A percentile compares a stretch with the other conserved stretches of the same genome.
Conservation (phyloP, 2,113 vertebrate species). For the Ranitomeya variabilis region DNA sequence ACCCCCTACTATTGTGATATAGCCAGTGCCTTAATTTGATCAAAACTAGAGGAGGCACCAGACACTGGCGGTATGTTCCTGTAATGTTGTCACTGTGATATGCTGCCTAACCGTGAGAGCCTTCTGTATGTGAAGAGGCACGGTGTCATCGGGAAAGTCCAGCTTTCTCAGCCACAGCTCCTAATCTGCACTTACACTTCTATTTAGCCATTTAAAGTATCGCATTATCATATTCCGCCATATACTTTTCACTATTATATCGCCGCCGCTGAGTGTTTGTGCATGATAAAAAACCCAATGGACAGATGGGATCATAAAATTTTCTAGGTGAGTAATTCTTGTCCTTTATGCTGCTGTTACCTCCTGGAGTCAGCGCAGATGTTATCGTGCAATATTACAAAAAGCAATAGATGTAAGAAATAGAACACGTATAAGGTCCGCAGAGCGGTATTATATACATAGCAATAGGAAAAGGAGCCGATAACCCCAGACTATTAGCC, state of each 20-base stretch:
- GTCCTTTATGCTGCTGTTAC: not conserved
- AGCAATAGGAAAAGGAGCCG: not conserved
- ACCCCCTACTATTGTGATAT: too few species aligned
- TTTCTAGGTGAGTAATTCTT: not conserved
- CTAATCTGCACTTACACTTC: slow-evolving; percentile 21
- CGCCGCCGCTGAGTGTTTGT: slow-evolving; percentile 8
- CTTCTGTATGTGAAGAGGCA: not conserved
- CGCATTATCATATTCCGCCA: slow-evolving; percentile 36
- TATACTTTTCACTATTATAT: not conserved
- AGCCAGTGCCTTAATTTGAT: too few species aligned
- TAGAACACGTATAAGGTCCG: not conserved
- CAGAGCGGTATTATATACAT: not conserved
- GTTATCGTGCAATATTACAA: not conserved
- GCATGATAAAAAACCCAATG: not conserved
- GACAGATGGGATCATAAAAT: slow-evolving; percentile 43
- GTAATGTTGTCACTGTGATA: not conserved
- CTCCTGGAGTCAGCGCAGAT: not conserved
- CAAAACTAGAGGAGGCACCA: not conserved
- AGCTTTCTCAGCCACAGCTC: not conserved
- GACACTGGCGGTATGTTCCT: not conserved
- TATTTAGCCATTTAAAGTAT: slow-evolving; percentile 12
- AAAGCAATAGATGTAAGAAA: not conserved
- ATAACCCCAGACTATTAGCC: not conserved
- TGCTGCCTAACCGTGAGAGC: not conserved
- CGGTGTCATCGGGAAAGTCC: not conserved